Conservation (phyloP, 2,888 invertebrate species). For the Drosophila ezoana region DNA sequence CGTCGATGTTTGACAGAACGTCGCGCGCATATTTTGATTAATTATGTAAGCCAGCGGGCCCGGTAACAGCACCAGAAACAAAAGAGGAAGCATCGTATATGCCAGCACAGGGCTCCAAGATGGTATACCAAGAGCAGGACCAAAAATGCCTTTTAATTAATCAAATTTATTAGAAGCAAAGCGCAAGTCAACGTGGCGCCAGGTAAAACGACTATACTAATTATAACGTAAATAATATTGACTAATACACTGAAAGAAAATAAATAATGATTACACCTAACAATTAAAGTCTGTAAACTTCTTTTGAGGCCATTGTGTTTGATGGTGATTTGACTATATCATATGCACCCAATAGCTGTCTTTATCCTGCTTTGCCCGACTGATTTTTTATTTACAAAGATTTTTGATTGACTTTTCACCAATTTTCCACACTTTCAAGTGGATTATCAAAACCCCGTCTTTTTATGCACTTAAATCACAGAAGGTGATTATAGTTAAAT, state of each 20-base stretch:
- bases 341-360: no score
- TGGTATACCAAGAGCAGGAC: conserved; percentile 31
- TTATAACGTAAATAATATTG: conserved; percentile 3
- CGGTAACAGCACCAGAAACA: conserved; percentile 6
- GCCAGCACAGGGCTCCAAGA: conserved; percentile 1
- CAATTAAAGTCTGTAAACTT: background rate
- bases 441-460: no score
- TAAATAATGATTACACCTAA: background rate
- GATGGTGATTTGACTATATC: no score
- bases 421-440: no score
- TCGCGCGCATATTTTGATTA: conserved; percentile 72
- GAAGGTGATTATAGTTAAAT: no score
- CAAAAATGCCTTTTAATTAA: conserved; percentile 65
- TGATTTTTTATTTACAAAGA: background rate
- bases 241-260: conserved; percentile 9
- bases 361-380: no score
- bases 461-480: no score
- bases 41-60: conserved; percentile 50
- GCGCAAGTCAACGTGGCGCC: conserved; percentile 9
- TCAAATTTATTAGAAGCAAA: conserved; percentile 66
- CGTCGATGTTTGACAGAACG: conserved; percentile 45
- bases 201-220: conserved; percentile 7
- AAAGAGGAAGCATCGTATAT: background rate
- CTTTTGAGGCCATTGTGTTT: background rate
- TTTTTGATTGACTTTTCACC: no score